These are phyloP conservation scores for Micoletzkya japonica DNA, from an alignment of 2,888 invertebrate genomes.

Conservation along the genomic window DNA sequence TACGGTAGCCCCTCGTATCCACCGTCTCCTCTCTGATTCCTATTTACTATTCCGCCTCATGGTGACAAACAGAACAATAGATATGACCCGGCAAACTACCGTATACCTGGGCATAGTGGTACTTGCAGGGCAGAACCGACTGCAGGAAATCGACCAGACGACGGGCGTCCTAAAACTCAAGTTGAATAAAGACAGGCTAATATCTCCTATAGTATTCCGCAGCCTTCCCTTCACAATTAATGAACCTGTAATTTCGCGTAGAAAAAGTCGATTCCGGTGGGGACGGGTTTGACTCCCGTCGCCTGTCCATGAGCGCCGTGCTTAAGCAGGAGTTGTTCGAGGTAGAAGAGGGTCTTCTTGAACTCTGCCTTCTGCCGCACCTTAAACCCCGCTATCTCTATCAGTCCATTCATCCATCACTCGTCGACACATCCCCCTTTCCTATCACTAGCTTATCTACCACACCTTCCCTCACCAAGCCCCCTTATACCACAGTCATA, in stretches of 20 bases:
- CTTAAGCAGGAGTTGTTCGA: constrained; percentile 94
- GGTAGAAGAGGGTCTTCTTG: constrained; percentile 93
- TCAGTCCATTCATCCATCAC: too few species aligned
- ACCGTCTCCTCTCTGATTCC: neutral
- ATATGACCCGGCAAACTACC: neutral
- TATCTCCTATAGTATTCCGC: constrained; percentile 62
- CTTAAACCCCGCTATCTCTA: too few species aligned
- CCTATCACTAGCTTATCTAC: too few species aligned
- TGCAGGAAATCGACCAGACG: constrained; percentile 92
- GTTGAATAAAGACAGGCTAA: neutral
- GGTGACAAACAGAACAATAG: neutral
- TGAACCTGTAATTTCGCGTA: constrained; percentile 72
- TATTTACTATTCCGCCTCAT: neutral
- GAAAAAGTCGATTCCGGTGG: constrained; percentile 85
- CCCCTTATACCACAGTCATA: too few species aligned
- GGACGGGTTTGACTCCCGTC: constrained; percentile 58
- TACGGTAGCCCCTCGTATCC: neutral
- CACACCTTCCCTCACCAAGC: too few species aligned
- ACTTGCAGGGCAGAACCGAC: constrained; percentile 81
- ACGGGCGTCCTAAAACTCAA: constrained; percentile 74
- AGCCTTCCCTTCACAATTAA: neutral
- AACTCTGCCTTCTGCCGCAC: constrained; percentile 76
- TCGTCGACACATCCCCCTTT: too few species aligned
- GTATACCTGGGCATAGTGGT: constrained; percentile 80
- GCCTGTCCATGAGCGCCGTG: constrained; percentile 88